A percentile compares a stretch with the other conserved stretches of the same genome.
These are phyloP conservation scores for Chymomyza amoena DNA, from an alignment of 2,888 invertebrate species.

Conservation along the genomic window DNA sequence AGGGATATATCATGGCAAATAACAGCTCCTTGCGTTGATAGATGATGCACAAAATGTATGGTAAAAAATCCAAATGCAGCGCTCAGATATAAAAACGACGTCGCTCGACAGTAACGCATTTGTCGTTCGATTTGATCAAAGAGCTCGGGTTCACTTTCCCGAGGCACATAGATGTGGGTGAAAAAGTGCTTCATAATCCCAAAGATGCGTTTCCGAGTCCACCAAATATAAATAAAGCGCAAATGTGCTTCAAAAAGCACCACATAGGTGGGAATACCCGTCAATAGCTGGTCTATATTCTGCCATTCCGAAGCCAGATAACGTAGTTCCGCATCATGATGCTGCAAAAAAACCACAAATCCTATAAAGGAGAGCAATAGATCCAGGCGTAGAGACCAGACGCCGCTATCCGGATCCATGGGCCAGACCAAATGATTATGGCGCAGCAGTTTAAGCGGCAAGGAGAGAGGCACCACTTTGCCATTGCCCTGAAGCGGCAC, in stretches of 20 bases:
- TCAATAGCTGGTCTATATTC: slow-evolving; percentile 56
- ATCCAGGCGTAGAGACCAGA: slow-evolving; percentile 34
- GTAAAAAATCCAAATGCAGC: slow-evolving; percentile 43
- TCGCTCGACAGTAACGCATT: slow-evolving; percentile 42
- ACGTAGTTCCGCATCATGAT: slow-evolving; percentile 60
- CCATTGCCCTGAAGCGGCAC: slow-evolving; percentile 59
- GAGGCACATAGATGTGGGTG: slow-evolving; percentile 58
- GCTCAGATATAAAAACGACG: slow-evolving; percentile 47
- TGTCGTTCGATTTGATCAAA: slow-evolving; percentile 43
- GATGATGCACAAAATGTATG: slow-evolving; percentile 38
- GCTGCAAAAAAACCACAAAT: slow-evolving; percentile 40
- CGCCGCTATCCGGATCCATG: slow-evolving; percentile 43
- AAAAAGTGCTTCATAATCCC: slow-evolving; percentile 50
- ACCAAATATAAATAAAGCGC: slow-evolving; percentile 19
- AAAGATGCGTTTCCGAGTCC: neutral
- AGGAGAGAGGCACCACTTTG: slow-evolving; percentile 50
- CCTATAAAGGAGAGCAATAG: slow-evolving; percentile 36
- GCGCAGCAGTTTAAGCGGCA: slow-evolving; percentile 55
- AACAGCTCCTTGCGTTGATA: slow-evolving; percentile 33
- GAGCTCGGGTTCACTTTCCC: slow-evolving; percentile 33
- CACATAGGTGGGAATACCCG: slow-evolving; percentile 64
- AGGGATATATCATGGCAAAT: slow-evolving; percentile 53
- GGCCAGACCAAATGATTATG: slow-evolving; percentile 67
- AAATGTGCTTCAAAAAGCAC: slow-evolving; percentile 61
- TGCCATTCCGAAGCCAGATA: slow-evolving; percentile 44